A percentile compares a stretch with the other conserved stretches of the same genome.
Evolutionary conservation across 2,797 vertebrate genomes (phyloP).

Genomic region (Lateolabrax maculatus): DNA sequence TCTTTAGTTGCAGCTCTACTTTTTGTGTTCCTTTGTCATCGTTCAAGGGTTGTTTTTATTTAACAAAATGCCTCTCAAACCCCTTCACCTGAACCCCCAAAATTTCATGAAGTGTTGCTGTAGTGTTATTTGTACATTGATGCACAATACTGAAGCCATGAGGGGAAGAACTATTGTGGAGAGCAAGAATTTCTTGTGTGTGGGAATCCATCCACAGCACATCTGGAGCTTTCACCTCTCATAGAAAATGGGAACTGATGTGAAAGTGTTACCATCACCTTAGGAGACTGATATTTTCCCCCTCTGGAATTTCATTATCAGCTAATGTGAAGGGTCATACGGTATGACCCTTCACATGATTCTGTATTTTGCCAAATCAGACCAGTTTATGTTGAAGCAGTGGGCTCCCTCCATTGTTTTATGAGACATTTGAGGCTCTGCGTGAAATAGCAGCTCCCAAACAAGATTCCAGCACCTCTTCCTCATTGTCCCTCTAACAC

Average conservation of each 20-base stretch:
- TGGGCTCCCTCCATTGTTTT: conserved; percentile 45
- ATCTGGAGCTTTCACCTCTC: not conserved
- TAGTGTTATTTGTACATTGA: not conserved
- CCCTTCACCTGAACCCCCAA: not conserved
- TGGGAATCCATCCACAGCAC: not conserved
- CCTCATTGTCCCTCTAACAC: conserved; percentile 67
- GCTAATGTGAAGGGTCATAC: conserved; percentile 3
- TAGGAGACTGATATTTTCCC: not conserved
- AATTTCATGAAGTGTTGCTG: not conserved
- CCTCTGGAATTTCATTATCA: conserved; percentile 1
- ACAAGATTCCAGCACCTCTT: conserved; percentile 57
- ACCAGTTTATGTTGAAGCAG: conserved; percentile 24
- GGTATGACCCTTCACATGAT: too few relatives aligned
- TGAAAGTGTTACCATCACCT: conserved; percentile 3
- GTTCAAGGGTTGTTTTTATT: not conserved
- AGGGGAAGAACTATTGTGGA: not conserved
- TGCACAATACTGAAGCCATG: not conserved
- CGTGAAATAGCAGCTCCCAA: conserved; percentile 69
- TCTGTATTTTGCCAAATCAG: conserved; percentile 41
- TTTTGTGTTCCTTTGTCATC: not conserved
- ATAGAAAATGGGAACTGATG: not conserved
- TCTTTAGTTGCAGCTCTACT: too few relatives aligned
- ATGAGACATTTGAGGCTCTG: conserved; percentile 63
- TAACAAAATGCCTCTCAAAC: not conserved
- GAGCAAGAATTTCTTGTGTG: not conserved